A percentile compares a stretch with the other conserved stretches of the same genome.
phyloP scores from a whole-genome alignment of 2,797 vertebrate species.

The Brachyrhaphis roseni region DNA sequence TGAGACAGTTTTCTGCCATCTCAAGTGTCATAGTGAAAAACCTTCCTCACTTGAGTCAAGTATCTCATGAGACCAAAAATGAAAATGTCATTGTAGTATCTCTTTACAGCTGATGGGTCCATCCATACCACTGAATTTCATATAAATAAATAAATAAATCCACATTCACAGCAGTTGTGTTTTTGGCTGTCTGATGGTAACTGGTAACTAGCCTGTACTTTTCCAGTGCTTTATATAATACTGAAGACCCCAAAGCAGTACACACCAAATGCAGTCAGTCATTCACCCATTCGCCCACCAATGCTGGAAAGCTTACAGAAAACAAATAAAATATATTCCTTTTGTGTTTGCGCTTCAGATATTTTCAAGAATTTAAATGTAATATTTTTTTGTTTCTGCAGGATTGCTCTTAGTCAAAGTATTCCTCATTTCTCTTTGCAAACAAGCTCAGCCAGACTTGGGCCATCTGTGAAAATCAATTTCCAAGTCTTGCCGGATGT shows the following conservation, averaged over 20 bases:
- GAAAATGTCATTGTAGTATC: conserved; percentile 64
- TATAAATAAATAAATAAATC: conserved; percentile 1
- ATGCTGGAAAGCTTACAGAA: no score
- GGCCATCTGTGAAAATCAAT: neutral
- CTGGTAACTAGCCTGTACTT: no score
- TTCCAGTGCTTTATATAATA: no score
- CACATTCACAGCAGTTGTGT: conserved; percentile 33
- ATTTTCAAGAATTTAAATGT: neutral
- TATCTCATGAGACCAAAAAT: conserved; percentile 55
- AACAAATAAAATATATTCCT: neutral
- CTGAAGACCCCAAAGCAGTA: no score
- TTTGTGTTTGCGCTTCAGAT: neutral
- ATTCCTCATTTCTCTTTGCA: neutral
- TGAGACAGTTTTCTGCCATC: conserved; percentile 58
- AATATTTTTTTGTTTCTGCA: neutral
- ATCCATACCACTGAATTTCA: conserved; percentile 53
- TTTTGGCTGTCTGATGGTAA: conserved; percentile 27
- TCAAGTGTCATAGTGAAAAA: conserved; percentile 46
- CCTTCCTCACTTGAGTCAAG: conserved; percentile 51
- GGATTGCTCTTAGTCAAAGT: neutral
- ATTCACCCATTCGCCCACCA: no score
- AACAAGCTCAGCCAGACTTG: neutral
- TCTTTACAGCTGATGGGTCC: conserved; percentile 60
- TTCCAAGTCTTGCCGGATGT: neutral
- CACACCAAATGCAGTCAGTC: no score